A percentile compares a stretch with the other conserved stretches of the same genome.
phyloP scores from a whole-genome alignment of 2,888 invertebrate species.

The Cerastis rubricosa region DNA sequence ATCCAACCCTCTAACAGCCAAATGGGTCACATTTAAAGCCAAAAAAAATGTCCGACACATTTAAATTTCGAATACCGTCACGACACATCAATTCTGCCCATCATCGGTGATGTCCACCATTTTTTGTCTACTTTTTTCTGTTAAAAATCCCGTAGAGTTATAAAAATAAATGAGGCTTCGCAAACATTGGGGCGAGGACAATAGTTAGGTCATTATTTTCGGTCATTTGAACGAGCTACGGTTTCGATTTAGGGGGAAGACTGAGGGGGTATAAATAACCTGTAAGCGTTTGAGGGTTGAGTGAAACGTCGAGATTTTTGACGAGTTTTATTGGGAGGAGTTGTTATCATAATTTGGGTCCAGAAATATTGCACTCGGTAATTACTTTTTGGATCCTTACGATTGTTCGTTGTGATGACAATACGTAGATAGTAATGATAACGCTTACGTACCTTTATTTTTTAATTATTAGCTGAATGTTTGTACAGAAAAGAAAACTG shows the following conservation, averaged over 20 bases:
- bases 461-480: fast-evolving
- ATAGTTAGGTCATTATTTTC: constrained; percentile 89
- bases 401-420: not conserved
- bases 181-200: constrained; percentile 87
- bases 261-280: constrained; percentile 81
- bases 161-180: constrained; percentile 89
- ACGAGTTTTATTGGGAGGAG: constrained; percentile 62
- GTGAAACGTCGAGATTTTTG: constrained; percentile 74
- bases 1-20: constrained; percentile 63
- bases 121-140: constrained; percentile 80
- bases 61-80: constrained; percentile 80
- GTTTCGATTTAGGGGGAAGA: constrained; percentile 78
- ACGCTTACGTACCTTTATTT: not conserved
- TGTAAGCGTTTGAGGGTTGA: constrained; percentile 80
- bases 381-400: constrained; percentile 30
- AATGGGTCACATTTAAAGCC: constrained; percentile 63
- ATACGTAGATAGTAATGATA: not conserved
- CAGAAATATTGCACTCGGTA: constrained; percentile 51
- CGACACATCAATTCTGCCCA: constrained; percentile 81
- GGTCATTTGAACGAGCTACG: constrained; percentile 86
- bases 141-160: constrained; percentile 85
- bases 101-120: constrained; percentile 80
- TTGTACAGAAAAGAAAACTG: not conserved
- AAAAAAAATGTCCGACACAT: constrained; percentile 72
- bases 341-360: constrained; percentile 62